phyloP scores from a whole-genome alignment of 2,888 invertebrate genomes.

The Epirrhoe alternata region DNA sequence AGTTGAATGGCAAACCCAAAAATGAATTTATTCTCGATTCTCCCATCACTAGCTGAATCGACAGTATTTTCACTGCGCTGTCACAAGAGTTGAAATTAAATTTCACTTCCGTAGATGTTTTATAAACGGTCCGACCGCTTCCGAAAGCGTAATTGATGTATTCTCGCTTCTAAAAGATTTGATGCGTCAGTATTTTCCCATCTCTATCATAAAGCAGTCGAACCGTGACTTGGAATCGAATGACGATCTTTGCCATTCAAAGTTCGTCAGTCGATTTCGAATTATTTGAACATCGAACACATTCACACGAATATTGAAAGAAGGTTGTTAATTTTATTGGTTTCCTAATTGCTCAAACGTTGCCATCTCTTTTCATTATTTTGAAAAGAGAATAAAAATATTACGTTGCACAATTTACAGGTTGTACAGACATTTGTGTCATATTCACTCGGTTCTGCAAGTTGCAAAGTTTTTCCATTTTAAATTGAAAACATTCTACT shows the following conservation, averaged over 20 bases:
- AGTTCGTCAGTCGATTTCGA: no score
- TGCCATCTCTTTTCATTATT: no score
- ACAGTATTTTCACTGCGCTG: constrained; percentile 21
- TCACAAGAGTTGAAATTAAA: constrained; percentile 39
- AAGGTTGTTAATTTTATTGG: background rate
- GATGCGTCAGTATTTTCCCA: constrained; percentile 19
- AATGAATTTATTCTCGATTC: background rate
- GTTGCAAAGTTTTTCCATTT: no score
- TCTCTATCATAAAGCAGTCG: constrained; percentile 1
- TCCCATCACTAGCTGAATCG: constrained; percentile 18
- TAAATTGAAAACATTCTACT: no score
- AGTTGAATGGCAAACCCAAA: no score
- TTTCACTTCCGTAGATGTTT: constrained; percentile 42
- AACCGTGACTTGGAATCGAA: background rate
- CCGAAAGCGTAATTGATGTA: constrained; percentile 38
- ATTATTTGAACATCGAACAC: background rate
- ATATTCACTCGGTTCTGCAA: no score
- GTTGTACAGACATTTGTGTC: background rate
- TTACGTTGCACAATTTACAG: background rate
- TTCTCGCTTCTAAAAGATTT: constrained; percentile 23
- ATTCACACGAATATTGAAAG: background rate
- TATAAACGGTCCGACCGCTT: constrained; percentile 35
- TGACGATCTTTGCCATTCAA: background rate
- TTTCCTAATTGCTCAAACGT: no score
- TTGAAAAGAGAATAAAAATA: background rate